Evolutionary conservation across 37 sponge, comb jelly and placozoan species (phyloP).

Genomic region (Aplysina aerophoba): DNA sequence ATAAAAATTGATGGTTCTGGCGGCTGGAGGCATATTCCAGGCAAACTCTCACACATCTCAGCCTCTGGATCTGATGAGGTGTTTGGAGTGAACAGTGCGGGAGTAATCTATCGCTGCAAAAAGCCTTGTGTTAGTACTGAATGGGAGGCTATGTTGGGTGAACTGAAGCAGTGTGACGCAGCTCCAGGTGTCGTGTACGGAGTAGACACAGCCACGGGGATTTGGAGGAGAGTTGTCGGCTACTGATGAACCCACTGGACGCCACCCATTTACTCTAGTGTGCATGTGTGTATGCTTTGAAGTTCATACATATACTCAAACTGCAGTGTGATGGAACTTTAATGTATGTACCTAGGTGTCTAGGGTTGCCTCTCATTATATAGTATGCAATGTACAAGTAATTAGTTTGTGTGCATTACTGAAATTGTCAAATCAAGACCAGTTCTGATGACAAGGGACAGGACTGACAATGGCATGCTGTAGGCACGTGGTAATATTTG

Average conservation of each 20-base stretch:
- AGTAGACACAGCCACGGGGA: not conserved
- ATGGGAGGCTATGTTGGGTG: not conserved
- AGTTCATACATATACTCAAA: no score
- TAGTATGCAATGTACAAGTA: no score
- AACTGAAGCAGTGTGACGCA: slow-evolving; percentile 8
- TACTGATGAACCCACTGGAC: not conserved
- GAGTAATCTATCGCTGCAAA: not conserved
- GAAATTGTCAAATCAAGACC: no score
- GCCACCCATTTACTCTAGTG: not conserved
- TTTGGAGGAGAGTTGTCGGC: not conserved
- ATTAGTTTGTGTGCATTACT: no score
- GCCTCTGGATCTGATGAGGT: slow-evolving; percentile 49
- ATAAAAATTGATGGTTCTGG: not conserved
- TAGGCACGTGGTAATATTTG: no score
- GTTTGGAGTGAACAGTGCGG: slow-evolving; percentile 16
- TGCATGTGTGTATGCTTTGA: no score
- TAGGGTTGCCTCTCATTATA: no score
- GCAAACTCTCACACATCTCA: slow-evolving; percentile 37
- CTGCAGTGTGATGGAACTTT: no score
- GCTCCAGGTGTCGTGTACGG: not conserved
- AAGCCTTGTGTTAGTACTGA: slow-evolving; percentile 5
- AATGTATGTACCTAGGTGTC: no score
- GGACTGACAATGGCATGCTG: no score
- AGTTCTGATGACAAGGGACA: no score
- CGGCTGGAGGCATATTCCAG: not conserved